A percentile compares a stretch with the other conserved stretches of the same genome.
These are phyloP conservation scores for Onychomys torridus DNA, from an alignment of 2,797 vertebrate species.

Conservation along the genomic window DNA sequence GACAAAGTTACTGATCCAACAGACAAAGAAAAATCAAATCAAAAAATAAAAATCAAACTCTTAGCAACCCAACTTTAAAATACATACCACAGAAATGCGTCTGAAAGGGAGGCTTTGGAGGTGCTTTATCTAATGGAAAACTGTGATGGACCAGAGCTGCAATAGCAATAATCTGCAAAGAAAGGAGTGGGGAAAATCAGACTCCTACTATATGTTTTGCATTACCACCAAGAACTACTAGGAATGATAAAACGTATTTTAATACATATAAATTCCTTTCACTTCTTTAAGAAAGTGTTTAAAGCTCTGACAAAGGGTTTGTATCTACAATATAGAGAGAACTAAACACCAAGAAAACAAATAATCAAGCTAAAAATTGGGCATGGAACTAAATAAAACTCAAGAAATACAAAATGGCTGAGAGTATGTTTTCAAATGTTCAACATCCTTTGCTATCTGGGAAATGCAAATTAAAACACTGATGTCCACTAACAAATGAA, in stretches of 20 bases:
- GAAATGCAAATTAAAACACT: neutral
- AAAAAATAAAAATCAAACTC: conserved; percentile 48
- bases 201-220: neutral
- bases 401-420: neutral
- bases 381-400: neutral
- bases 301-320: neutral
- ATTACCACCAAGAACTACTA: conserved; percentile 36
- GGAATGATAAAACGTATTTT: conserved; percentile 29
- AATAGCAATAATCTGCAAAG: conserved; percentile 93
- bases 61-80: conserved; percentile 52
- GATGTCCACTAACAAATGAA: neutral
- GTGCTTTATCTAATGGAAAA: conserved; percentile 95
- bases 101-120: conserved; percentile 95
- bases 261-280: conserved; percentile 11
- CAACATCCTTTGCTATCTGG: neutral
- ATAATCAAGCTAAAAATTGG: neutral
- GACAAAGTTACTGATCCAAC: conserved; percentile 59
- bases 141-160: conserved; percentile 93
- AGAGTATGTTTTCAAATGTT: neutral
- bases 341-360: neutral
- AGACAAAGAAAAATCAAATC: conserved; percentile 35
- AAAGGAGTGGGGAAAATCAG: conserved; percentile 20
- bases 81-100: conserved; percentile 95
- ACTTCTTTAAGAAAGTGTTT: neutral
- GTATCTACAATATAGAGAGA: neutral